Evolutionary conservation across 2,888 invertebrate species (phyloP).

Genomic region (Nasonovia ribisnigri): DNA sequence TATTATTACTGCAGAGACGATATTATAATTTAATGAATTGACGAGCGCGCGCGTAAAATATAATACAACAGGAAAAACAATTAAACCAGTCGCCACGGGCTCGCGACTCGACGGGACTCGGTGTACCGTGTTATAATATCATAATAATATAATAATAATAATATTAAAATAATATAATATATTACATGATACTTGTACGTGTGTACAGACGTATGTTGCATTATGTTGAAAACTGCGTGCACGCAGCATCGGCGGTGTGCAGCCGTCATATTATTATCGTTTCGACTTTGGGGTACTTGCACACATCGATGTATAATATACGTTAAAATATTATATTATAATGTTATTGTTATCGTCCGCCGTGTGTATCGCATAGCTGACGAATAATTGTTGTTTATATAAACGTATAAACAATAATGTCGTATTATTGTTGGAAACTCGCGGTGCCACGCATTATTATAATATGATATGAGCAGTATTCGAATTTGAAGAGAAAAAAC

Average conservation of each 20-base stretch:
- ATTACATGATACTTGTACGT: neutral
- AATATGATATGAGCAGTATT: neutral
- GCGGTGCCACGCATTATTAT: neutral
- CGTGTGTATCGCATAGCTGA: neutral
- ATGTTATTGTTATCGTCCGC: neutral
- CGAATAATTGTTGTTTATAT: neutral
- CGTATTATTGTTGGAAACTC: neutral
- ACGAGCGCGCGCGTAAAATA: neutral
- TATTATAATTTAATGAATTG: neutral
- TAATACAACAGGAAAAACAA: conserved; percentile 15
- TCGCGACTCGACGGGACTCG: neutral
- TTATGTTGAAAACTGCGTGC: neutral
- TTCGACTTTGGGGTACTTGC: neutral
- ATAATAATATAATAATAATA: neutral
- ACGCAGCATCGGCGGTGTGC: neutral
- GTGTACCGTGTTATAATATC: neutral
- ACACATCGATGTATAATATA: neutral
- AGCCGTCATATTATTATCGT: neutral
- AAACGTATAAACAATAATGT: conserved; percentile 28
- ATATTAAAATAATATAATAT: neutral
- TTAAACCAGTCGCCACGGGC: neutral
- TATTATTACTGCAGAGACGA: neutral
- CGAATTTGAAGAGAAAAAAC: neutral
- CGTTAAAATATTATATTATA: neutral
- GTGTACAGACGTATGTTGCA: neutral